phyloP scores from a whole-genome alignment of 2,113 vertebrate genomes.

The Cephalopterus ornatus region DNA sequence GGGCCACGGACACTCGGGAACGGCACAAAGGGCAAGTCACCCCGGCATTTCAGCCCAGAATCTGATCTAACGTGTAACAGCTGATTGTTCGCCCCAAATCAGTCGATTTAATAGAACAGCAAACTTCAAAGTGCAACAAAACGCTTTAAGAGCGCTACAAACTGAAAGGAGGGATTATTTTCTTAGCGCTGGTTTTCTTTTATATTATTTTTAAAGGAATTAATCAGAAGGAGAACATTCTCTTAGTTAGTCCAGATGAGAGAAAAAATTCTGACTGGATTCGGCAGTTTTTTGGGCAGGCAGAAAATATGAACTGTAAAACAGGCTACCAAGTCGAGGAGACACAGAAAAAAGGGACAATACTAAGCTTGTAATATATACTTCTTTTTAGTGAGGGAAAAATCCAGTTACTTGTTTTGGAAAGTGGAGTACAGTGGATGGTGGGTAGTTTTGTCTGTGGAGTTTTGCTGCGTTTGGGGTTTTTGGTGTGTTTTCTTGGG shows the following conservation, averaged over 20 bases:
- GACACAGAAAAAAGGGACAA: not conserved
- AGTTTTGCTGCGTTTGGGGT: not conserved
- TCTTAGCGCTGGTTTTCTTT: not conserved
- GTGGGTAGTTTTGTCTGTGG: not conserved
- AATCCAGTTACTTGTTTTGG: not conserved
- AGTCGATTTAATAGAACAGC: not conserved
- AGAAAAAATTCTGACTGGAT: not conserved
- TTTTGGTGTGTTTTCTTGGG: not conserved
- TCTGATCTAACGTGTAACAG: not conserved
- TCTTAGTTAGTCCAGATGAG: not conserved
- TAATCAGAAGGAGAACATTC: not conserved
- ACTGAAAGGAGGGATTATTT: not conserved
- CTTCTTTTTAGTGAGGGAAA: not conserved
- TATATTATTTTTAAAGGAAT: not conserved
- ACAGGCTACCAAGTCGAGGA: not conserved
- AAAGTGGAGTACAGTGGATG: not conserved
- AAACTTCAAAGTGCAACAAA: not conserved
- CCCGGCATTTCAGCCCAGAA: not conserved
- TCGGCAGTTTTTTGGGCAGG: not conserved
- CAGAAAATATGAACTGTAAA: not conserved
- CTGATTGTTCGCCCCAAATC: not conserved
- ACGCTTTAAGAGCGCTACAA: not conserved
- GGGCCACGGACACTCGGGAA: not conserved
- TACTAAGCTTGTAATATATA: not conserved
- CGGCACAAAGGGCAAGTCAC: not conserved